Conservation (phyloP, 2,113 vertebrate genomes). For the Lynx canadensis region DNA sequence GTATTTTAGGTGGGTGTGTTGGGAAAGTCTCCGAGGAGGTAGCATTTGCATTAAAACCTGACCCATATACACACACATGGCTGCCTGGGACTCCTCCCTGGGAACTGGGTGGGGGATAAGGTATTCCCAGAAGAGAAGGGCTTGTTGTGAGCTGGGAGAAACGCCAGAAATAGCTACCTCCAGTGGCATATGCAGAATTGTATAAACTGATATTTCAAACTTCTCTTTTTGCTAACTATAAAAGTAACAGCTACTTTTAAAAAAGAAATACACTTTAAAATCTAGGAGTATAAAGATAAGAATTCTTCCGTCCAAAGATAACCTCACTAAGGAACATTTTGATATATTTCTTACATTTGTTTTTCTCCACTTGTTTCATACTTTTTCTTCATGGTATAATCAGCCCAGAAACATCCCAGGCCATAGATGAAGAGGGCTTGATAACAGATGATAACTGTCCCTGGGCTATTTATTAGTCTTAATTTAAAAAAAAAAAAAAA, state of each 20-base stretch:
- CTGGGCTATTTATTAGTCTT: neutral
- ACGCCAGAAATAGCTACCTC: neutral
- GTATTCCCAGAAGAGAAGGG: neutral
- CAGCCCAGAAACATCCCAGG: neutral
- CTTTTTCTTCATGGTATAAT: neutral
- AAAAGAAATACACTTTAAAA: neutral
- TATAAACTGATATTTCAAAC: neutral
- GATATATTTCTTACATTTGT: neutral
- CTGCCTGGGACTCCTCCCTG: neutral
- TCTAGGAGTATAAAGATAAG: neutral
- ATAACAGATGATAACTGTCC: neutral
- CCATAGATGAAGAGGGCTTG: neutral
- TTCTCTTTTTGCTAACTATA: neutral
- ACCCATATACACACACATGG: neutral
- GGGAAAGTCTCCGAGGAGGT: neutral
- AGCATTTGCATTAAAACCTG: neutral
- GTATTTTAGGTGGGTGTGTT: neutral
- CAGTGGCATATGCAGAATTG: neutral
- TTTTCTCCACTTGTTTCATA: neutral
- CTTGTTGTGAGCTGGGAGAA: neutral
- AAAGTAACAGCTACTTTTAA: neutral
- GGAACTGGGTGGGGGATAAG: neutral
- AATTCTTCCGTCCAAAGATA: neutral
- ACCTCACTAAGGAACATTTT: neutral
- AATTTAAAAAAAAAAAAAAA: neutral